These are phyloP conservation scores for Acronicta aceris DNA, from an alignment of 2,888 invertebrate genomes.

Conservation along the genomic window DNA sequence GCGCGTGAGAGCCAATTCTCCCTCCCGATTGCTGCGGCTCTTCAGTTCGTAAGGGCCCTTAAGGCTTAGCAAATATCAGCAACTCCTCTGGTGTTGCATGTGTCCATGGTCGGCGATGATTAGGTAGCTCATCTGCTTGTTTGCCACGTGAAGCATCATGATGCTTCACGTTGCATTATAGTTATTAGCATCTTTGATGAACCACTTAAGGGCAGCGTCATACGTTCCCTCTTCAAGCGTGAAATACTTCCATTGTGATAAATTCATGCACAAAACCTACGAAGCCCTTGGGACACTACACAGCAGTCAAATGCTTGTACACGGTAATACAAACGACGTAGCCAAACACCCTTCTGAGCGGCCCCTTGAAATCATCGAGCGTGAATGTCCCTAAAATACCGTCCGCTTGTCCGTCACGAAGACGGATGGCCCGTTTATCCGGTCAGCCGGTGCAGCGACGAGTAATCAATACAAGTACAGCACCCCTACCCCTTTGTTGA, in stretches of 20 bases:
- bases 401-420: constrained; percentile 42
- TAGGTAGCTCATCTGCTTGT: too few species aligned
- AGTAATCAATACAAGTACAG: constrained; percentile 41
- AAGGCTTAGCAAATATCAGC: too few species aligned
- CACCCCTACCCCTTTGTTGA: constrained; percentile 25
- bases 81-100: too few species aligned
- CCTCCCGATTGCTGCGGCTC: too few species aligned
- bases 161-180: too few species aligned
- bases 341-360: constrained; percentile 10
- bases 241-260: background rate
- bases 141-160: too few species aligned
- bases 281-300: constrained; percentile 18
- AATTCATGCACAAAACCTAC: background rate
- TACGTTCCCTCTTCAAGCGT: background rate
- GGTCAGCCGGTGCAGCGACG: constrained; percentile 16
- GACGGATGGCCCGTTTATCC: constrained; percentile 47
- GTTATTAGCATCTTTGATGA: background rate
- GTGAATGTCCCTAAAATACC: constrained; percentile 46
- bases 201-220: background rate
- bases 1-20: too few species aligned
- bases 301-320: constrained; percentile 8
- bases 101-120: too few species aligned
- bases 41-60: too few species aligned
- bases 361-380: constrained; percentile 36
- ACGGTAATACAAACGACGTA: constrained; percentile 14